These are phyloP conservation scores for Phylloscopus trochiloides DNA, from an alignment of 2,113 vertebrate species.

Conservation along the genomic window DNA sequence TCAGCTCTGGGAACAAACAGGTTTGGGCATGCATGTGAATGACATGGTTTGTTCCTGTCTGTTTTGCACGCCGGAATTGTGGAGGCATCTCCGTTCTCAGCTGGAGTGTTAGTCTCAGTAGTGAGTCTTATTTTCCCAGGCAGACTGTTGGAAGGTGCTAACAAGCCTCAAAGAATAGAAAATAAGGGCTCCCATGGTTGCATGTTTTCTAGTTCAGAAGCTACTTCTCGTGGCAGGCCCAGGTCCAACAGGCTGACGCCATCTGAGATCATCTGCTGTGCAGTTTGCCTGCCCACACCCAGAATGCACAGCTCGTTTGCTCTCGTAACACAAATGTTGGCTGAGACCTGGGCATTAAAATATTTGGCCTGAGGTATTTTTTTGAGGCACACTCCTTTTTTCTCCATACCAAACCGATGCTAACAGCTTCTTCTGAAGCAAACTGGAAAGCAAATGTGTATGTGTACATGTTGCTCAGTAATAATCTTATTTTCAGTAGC, in stretches of 20 bases:
- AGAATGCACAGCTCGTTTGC: background rate
- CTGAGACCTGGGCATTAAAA: background rate
- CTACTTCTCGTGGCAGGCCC: constrained; percentile 11
- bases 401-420: background rate
- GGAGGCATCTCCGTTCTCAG: constrained; percentile 11
- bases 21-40: background rate
- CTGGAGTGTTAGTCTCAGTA: background rate
- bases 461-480: background rate
- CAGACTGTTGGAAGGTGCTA: constrained; percentile 18
- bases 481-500: background rate
- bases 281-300: background rate
- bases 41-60: background rate
- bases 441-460: background rate
- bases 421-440: background rate
- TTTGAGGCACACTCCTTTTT: background rate
- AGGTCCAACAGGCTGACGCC: background rate
- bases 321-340: background rate
- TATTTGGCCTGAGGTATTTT: background rate
- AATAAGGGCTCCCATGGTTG: background rate
- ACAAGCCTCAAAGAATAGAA: constrained; percentile 3
- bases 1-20: constrained; percentile 49
- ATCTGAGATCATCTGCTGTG: background rate
- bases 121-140: constrained; percentile 18
- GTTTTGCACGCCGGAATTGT: background rate
- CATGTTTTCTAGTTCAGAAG: constrained; percentile 4